Conservation (phyloP, 2,888 invertebrate genomes). For the Cantharis rufa region DNA sequence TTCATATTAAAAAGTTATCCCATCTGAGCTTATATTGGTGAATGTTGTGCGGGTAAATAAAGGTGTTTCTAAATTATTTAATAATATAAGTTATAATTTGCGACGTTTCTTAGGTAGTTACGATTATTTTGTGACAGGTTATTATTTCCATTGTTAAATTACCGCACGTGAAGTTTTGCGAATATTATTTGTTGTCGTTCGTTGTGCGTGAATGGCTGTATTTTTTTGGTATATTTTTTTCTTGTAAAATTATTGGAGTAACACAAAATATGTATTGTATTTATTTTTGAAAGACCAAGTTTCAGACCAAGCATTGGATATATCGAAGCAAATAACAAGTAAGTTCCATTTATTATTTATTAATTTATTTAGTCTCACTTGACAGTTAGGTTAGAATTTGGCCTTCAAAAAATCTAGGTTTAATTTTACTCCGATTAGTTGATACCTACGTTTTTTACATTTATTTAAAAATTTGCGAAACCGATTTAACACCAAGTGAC, state of each 20-base stretch:
- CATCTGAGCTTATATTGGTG: slow-evolving; percentile 19
- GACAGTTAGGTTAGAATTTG: slow-evolving; percentile 32
- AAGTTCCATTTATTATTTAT: slow-evolving; percentile 8
- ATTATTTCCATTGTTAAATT: slow-evolving; percentile 8
- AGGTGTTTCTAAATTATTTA: slow-evolving; percentile 25
- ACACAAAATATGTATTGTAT: not conserved
- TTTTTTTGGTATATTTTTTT: slow-evolving; percentile 17
- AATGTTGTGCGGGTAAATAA: slow-evolving; percentile 26
- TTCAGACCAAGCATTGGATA: not conserved
- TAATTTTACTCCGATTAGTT: slow-evolving; percentile 31
- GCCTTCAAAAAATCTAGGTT: slow-evolving; percentile 19
- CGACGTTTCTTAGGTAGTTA: not conserved
- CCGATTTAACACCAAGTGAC: not conserved
- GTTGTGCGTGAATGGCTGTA: slow-evolving; percentile 14
- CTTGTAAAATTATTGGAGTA: slow-evolving; percentile 20
- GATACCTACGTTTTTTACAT: not conserved
- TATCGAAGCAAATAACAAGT: slow-evolving; percentile 1
- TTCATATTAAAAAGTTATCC: slow-evolving; percentile 21
- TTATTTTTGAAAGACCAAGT: slow-evolving; percentile 9
- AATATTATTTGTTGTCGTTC: slow-evolving; percentile 15
- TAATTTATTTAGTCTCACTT: slow-evolving; percentile 5
- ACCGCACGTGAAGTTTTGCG: slow-evolving; percentile 20
- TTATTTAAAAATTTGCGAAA: slow-evolving; percentile 37
- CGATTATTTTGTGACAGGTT: not conserved
- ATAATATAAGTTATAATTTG: slow-evolving; percentile 3